phyloP scores from a whole-genome alignment of 2,797 vertebrate genomes.

The Pseudochirops corinnae region DNA sequence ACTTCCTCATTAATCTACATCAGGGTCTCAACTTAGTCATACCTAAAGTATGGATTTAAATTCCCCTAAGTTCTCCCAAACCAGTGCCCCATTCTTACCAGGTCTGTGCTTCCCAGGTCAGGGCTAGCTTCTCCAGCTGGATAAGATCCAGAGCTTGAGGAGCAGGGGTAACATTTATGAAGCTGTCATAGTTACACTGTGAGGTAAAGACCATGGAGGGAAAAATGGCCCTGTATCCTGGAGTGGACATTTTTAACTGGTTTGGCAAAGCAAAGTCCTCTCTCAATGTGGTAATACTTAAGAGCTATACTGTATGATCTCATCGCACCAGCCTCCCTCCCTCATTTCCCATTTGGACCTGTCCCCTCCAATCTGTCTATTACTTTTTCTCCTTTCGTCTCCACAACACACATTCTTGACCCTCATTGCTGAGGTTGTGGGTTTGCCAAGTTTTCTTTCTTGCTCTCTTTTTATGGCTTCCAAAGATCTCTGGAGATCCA shows the following conservation, averaged over 20 bases:
- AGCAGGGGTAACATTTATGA: background rate
- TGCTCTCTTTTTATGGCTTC: background rate
- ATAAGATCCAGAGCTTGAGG: background rate
- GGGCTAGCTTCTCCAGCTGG: background rate
- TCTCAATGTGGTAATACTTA: conserved; percentile 11
- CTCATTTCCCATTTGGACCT: background rate
- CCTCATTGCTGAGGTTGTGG: background rate
- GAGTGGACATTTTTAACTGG: conserved; percentile 8
- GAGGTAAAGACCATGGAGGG: background rate
- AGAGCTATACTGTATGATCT: conserved; percentile 1
- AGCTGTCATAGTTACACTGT: background rate
- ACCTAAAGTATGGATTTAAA: background rate
- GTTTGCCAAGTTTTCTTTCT: background rate
- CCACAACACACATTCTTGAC: background rate
- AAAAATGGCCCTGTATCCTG: background rate
- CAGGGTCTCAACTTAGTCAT: too few relatives aligned
- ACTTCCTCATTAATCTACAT: background rate
- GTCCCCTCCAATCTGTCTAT: background rate
- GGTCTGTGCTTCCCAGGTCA: background rate
- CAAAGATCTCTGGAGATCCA: background rate
- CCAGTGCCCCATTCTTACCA: background rate
- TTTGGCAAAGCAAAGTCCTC: background rate
- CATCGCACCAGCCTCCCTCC: background rate
- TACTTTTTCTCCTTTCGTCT: background rate
- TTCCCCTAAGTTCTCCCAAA: background rate